Conservation (phyloP, 2,888 invertebrate genomes). For the Lepidonotus clava region DNA sequence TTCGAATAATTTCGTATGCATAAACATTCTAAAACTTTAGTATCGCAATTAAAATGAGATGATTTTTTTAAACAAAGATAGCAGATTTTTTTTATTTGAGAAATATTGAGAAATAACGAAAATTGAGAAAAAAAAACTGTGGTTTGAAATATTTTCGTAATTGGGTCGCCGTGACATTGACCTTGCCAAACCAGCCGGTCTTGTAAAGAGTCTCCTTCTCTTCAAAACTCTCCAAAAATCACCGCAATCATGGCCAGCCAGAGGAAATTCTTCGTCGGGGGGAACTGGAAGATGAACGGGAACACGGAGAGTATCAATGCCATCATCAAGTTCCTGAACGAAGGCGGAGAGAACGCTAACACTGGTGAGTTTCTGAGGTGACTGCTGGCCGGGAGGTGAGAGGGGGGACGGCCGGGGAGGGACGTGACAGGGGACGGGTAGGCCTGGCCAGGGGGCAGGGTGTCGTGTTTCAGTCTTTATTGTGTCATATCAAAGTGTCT, state of each 20-base stretch:
- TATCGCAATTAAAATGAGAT: too few relatives aligned
- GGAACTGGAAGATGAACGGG: constrained; percentile 99
- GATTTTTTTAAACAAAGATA: too few relatives aligned
- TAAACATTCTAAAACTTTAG: too few relatives aligned
- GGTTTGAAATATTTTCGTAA: too few relatives aligned
- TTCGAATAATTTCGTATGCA: too few relatives aligned
- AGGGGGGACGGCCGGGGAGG: background rate
- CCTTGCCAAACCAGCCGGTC: background rate
- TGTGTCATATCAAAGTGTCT: too few relatives aligned
- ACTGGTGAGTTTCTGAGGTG: constrained; percentile 84
- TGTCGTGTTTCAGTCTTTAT: too few relatives aligned
- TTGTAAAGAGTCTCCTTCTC: background rate
- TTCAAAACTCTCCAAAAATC: background rate
- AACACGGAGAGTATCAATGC: constrained; percentile 90
- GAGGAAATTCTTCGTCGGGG: constrained; percentile 96
- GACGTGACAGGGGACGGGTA: constrained; percentile 3
- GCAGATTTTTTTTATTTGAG: too few relatives aligned
- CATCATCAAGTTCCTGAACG: constrained; percentile 89
- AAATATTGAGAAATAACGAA: too few relatives aligned
- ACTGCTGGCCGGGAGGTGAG: too few relatives aligned
- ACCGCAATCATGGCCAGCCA: constrained; percentile 46
- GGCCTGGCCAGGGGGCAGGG: too few relatives aligned
- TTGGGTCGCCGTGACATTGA: background rate
- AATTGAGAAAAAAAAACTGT: too few relatives aligned
- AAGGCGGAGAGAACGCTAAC: constrained; percentile 86